phyloP scores from a whole-genome alignment of 30 jellyfish, hydroid and myxozoan genomes.

The Aurelia sp. region DNA sequence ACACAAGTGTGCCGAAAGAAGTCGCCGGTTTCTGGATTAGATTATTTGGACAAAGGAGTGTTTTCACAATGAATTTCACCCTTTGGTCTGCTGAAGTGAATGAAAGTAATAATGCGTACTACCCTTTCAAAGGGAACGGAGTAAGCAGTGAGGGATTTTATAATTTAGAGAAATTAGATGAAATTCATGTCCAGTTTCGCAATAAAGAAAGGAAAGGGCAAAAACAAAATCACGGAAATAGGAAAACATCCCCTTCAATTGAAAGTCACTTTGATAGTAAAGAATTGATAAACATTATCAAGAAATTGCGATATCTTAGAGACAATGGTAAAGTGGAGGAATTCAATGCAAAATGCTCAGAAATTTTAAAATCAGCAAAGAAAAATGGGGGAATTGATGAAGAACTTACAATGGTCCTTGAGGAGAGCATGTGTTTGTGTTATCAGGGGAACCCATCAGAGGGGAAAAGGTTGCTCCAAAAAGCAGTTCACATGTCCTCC shows the following conservation, averaged over 20 bases:
- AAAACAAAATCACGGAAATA: background rate
- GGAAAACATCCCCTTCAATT: background rate
- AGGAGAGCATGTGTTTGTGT: slow-evolving; percentile 42
- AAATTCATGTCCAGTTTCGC: slow-evolving; percentile 53
- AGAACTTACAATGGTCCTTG: slow-evolving; percentile 47
- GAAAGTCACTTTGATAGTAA: slow-evolving; percentile 21
- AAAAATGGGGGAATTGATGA: slow-evolving; percentile 38
- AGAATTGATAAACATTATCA: slow-evolving; percentile 25
- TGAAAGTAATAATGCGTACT: slow-evolving; percentile 2
- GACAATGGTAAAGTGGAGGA: slow-evolving; percentile 80
- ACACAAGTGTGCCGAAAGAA: slow-evolving; percentile 69
- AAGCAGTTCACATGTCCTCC: slow-evolving; percentile 68
- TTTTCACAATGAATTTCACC: slow-evolving; percentile 66
- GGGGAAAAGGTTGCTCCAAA: slow-evolving; percentile 75
- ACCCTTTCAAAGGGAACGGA: slow-evolving; percentile 13
- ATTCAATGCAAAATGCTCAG: slow-evolving; percentile 54
- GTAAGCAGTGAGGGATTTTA: slow-evolving; percentile 27
- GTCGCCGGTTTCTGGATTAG: slow-evolving; percentile 92
- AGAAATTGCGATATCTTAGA: slow-evolving; percentile 13
- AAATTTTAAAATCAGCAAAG: slow-evolving; percentile 31
- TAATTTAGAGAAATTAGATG: slow-evolving; percentile 51
- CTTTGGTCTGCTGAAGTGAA: slow-evolving; percentile 80
- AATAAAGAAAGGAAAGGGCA: slow-evolving; percentile 30
- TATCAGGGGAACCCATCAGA: slow-evolving; percentile 73
- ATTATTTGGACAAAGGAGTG: slow-evolving; percentile 62